Evolutionary conservation across 2,888 invertebrate species (phyloP).

Genomic region (Alcis repandata): DNA sequence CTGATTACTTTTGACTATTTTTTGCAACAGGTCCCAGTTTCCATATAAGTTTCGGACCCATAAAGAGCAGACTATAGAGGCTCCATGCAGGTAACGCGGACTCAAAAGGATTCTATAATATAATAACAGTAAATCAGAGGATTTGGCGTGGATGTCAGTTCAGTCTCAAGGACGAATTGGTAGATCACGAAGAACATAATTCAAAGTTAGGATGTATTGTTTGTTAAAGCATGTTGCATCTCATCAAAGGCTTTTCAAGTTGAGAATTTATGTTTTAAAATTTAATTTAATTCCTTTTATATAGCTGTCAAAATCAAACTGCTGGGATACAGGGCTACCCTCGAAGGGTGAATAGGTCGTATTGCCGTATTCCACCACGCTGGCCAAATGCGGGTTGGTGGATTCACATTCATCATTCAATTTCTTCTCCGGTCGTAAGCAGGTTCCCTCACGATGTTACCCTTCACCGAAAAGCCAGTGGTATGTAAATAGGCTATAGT

Average conservation of each 20-base stretch:
- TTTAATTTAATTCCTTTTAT: not conserved
- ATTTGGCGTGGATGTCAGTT: conserved; percentile 34
- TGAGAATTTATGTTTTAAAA: not conserved
- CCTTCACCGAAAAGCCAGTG: too few species aligned
- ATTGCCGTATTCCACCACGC: too few species aligned
- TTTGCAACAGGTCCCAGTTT: conserved; percentile 51
- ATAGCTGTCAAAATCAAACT: not conserved
- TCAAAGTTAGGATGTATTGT: conserved; percentile 3
- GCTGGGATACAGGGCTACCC: too few species aligned
- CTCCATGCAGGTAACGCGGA: conserved; percentile 39
- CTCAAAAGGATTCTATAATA: conserved; percentile 31
- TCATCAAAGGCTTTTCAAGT: not conserved
- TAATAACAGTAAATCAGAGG: conserved; percentile 42
- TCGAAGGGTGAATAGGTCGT: too few species aligned
- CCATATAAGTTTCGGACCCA: conserved; percentile 58
- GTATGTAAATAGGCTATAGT: too few species aligned
- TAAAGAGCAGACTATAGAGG: conserved; percentile 34
- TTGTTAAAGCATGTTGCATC: not conserved
- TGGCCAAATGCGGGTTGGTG: too few species aligned
- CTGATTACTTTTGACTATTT: conserved; percentile 22
- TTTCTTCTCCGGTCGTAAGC: too few species aligned
- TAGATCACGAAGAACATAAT: conserved; percentile 23
- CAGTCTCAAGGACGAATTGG: conserved; percentile 37
- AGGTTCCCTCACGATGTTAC: too few species aligned
- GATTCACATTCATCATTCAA: too few species aligned